Evolutionary conservation across 92 coral and sea anemone genomes (phyloP), one percentile per base, ranked within the genome.

Genomic region (Anthopleura xanthogrammica): DNA sequence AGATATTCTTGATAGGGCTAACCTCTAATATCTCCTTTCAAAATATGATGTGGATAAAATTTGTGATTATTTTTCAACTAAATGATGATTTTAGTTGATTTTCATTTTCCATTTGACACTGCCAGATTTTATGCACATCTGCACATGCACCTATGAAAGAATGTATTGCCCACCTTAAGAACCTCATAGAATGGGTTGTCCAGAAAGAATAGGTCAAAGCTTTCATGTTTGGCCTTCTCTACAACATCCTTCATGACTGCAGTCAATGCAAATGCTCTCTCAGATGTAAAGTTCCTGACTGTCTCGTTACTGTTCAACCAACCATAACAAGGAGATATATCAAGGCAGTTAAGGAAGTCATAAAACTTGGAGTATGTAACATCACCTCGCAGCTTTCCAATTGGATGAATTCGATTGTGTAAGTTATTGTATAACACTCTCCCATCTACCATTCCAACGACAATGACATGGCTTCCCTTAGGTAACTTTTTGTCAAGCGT

Each of bases 291-390:
- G 85, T 94, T 89, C 68, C 99, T 87, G 13, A 92, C 81, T 6
- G 95, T 89, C 91, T 92, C 94, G 77, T 97, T 97, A 11, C 92
- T 88, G 79, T 97, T 97, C 92, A 97, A 43, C 83, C 89, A 97
- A 6, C 98, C 99, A 76, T 83, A 95, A 76, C 99, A 97, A 0
- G 99, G 99, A 3, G 99, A 94, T 29, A 94, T 57, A n/a, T 94
- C 91, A 23, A 97, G 87, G 78, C 99, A 97, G 87, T 97, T 97
- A 88, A 97, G 12, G 65, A 94, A 97, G 80, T 94, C 95, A 85
- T 97, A 97, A 80, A 97, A 85, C 55, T 85, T 80, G 62, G 92
- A 86, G 68, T 97, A 97, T 0, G 99, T 97, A 29, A 94, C 97
- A 77, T 97, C 99, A 10, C 87, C 87, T 55, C 92, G 92, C 46